A percentile compares a stretch with the other conserved stretches of the same genome.
Evolutionary conservation across 2,113 vertebrate species (phyloP).

Genomic region (Raphicerus campestris): DNA sequence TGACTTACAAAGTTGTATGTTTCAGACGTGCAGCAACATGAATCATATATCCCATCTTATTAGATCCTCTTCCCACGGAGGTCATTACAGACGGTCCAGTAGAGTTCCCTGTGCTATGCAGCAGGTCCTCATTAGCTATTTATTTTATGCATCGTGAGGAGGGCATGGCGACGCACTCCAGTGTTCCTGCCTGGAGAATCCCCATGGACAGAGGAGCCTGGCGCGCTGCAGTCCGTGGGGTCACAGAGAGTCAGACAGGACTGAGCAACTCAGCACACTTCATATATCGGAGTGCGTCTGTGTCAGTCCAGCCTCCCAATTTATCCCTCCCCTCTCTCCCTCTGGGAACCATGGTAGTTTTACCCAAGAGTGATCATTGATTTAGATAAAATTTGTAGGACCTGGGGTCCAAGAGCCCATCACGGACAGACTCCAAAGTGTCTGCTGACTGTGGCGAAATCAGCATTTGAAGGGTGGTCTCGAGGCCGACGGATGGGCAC

Average conservation of each 20-base stretch:
- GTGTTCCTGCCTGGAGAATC: neutral
- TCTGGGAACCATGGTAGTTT: neutral
- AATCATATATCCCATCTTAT: fast-evolving
- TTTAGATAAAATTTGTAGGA: neutral
- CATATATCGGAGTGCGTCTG: fast-evolving
- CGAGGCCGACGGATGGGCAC: fast-evolving
- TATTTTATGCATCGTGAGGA: neutral
- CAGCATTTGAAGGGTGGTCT: neutral
- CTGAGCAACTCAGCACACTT: neutral
- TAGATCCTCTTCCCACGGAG: fast-evolving
- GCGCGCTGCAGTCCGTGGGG: neutral
- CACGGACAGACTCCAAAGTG: neutral
- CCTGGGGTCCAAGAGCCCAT: neutral
- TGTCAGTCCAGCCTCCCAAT: neutral
- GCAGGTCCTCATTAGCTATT: neutral
- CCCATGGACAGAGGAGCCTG: neutral
- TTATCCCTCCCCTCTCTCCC: neutral
- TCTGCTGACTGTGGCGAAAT: neutral
- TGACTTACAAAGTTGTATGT: neutral
- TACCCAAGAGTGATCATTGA: neutral
- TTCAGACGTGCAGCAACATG: neutral
- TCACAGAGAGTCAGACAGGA: neutral
- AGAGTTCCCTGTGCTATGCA: fast-evolving
- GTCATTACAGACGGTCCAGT: fast-evolving
- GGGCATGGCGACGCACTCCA: neutral